A percentile compares a stretch with the other conserved stretches of the same genome.
Conservation (phyloP, 2,888 invertebrate genomes). For the Neoaliturus tenellus region DNA sequence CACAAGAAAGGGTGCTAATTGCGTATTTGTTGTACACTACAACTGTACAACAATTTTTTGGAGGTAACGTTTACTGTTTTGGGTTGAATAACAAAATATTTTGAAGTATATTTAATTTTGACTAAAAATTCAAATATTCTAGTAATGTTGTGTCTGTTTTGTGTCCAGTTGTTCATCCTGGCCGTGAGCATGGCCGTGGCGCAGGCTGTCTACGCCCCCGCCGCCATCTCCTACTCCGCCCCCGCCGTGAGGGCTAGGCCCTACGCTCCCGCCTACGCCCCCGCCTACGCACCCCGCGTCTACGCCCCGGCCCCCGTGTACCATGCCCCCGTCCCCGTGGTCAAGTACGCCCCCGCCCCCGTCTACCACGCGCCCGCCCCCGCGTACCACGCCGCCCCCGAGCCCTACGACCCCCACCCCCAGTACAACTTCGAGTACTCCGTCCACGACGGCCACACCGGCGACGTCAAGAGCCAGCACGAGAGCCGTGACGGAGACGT, state of each 20-base stretch:
- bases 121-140: too few relatives aligned
- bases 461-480: constrained; percentile 76
- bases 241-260: constrained; percentile 65
- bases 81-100: too few relatives aligned
- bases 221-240: constrained; percentile 67
- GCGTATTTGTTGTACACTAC: too few relatives aligned
- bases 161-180: constrained; percentile 61
- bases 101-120: too few relatives aligned
- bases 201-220: constrained; percentile 66
- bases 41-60: too few relatives aligned
- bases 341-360: constrained; percentile 62
- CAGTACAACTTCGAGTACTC: constrained; percentile 76
- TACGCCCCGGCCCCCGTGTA: constrained; percentile 56
- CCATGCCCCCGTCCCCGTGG: constrained; percentile 61
- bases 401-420: constrained; percentile 74
- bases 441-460: constrained; percentile 75
- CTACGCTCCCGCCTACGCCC: constrained; percentile 58
- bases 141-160: too few relatives aligned
- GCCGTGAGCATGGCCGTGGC: constrained; percentile 67
- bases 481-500: constrained; percentile 76
- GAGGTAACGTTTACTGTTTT: too few relatives aligned
- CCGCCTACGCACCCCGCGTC: constrained; percentile 63
- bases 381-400: constrained; percentile 61
- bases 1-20: too few relatives aligned
- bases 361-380: constrained; percentile 66